Percentiles rank a stretch among this genome's conserved stretches.
phyloP scores from a whole-genome alignment of 2,888 invertebrate genomes.

The Dolomedes plantarius region DNA sequence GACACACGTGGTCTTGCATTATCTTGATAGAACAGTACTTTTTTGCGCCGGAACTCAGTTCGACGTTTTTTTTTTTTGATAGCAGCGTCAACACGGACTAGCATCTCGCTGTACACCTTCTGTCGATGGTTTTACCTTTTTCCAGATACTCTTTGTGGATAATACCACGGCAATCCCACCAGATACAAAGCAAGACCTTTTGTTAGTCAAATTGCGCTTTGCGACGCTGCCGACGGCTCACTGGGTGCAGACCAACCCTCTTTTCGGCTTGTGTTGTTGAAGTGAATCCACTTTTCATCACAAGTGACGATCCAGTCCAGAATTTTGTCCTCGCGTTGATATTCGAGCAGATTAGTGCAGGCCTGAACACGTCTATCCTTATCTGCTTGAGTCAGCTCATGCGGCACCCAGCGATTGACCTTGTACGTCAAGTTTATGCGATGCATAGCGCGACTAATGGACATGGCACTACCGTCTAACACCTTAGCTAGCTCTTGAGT shows the following conservation, averaged over 20 bases:
- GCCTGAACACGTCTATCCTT: not conserved
- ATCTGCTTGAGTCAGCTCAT: constrained; percentile 15
- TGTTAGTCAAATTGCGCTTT: not conserved
- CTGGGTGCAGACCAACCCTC: not conserved
- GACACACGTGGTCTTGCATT: not conserved
- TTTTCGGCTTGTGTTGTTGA: not conserved
- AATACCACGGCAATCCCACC: not conserved
- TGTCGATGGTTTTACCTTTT: too few species aligned
- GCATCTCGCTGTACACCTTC: too few species aligned
- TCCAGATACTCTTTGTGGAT: too few species aligned
- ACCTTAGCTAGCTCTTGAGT: constrained; percentile 10
- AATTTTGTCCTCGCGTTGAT: not conserved
- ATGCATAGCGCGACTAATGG: not conserved
- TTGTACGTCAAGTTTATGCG: not conserved
- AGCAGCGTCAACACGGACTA: not conserved
- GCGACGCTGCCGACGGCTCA: not conserved
- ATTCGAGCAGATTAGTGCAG: not conserved
- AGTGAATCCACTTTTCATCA: constrained; percentile 5
- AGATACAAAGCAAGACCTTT: not conserved
- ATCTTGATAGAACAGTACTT: not conserved
- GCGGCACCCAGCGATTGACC: not conserved
- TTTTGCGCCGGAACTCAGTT: not conserved
- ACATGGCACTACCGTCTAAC: constrained; percentile 10
- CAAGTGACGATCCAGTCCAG: constrained; percentile 7
- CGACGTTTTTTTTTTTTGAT: not conserved